These are phyloP conservation scores for Orchestes rusci DNA, from an alignment of 2,888 invertebrate genomes.

Conservation along the genomic window DNA sequence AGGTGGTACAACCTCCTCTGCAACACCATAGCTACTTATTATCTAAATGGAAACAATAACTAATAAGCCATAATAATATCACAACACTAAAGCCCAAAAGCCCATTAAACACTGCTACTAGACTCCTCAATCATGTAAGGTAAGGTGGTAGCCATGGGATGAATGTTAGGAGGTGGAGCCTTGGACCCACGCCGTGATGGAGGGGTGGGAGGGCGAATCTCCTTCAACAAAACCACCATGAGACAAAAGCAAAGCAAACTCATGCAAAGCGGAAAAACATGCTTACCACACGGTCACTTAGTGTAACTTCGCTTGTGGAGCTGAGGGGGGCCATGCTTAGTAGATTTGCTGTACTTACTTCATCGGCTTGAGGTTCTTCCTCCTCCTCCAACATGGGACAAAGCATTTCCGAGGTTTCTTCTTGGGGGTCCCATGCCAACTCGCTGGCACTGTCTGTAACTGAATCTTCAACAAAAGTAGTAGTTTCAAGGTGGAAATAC, in stretches of 20 bases:
- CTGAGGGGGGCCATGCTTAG: conserved; percentile 46
- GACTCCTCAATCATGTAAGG: conserved; percentile 60
- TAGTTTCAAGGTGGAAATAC: too few relatives aligned
- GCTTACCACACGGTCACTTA: conserved; percentile 27
- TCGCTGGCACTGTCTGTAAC: conserved; percentile 46
- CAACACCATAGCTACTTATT: background rate
- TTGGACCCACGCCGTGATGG: conserved; percentile 35
- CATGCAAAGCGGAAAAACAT: conserved; percentile 5
- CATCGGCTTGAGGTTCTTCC: conserved; percentile 37
- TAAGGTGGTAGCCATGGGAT: conserved; percentile 46
- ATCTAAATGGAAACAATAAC: background rate
- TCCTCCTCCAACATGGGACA: conserved; percentile 39
- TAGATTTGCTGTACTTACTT: conserved; percentile 42
- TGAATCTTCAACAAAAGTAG: too few relatives aligned
- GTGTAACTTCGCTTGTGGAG: conserved; percentile 49
- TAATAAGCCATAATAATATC: background rate
- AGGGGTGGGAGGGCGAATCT: conserved; percentile 29
- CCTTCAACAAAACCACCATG: conserved; percentile 3
- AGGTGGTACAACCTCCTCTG: too few relatives aligned
- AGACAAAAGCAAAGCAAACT: background rate
- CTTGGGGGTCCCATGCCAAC: conserved; percentile 51
- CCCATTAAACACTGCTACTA: conserved; percentile 36
- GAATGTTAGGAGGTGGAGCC: conserved; percentile 40
- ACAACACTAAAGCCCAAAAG: too few relatives aligned
- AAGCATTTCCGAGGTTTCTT: conserved; percentile 45